A percentile compares a stretch with the other conserved stretches of the same genome.
Evolutionary conservation across 2,888 invertebrate genomes (phyloP).

Genomic region (Drosophila anomelani): DNA sequence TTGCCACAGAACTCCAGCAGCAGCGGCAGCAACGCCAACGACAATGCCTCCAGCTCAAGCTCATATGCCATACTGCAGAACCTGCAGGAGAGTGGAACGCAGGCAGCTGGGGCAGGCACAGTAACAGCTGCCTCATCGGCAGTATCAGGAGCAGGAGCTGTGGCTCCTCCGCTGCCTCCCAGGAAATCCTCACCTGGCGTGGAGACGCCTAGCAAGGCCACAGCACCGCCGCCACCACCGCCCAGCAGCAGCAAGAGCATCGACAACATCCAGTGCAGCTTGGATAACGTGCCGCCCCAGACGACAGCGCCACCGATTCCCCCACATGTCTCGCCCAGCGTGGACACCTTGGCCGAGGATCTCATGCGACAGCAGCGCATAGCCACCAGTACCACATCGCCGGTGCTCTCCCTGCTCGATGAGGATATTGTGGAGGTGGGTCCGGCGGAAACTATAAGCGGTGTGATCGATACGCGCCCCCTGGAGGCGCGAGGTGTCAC

Average conservation of each 20-base stretch:
- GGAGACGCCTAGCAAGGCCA: slow-evolving; percentile 75
- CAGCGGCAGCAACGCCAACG: slow-evolving; percentile 75
- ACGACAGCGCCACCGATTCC: slow-evolving; percentile 84
- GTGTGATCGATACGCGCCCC: slow-evolving; percentile 88
- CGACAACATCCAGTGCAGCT: slow-evolving; percentile 81
- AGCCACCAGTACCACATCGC: slow-evolving; percentile 64
- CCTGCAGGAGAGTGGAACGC: slow-evolving; percentile 66
- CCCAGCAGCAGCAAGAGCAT: slow-evolving; percentile 73
- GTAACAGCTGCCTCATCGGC: slow-evolving; percentile 1
- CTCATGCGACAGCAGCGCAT: slow-evolving; percentile 79
- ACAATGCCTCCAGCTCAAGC: slow-evolving; percentile 73
- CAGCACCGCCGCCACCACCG: slow-evolving; percentile 51
- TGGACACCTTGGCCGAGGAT: slow-evolving; percentile 82
- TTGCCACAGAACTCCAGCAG: slow-evolving; percentile 72
- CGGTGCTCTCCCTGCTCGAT: slow-evolving; percentile 74
- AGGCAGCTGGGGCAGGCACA: slow-evolving; percentile 14
- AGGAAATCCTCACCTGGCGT: slow-evolving; percentile 86
- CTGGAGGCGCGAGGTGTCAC: slow-evolving; percentile 81
- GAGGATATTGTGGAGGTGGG: slow-evolving; percentile 88
- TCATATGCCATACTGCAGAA: slow-evolving; percentile 83
- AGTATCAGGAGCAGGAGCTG: slow-evolving; percentile 77
- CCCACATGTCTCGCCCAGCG: slow-evolving; percentile 78
- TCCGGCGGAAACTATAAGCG: slow-evolving; percentile 90
- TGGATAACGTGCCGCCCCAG: slow-evolving; percentile 80
- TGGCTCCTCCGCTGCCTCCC: slow-evolving; percentile 86